Evolutionary conservation across 2,113 vertebrate species (phyloP), one percentile per base, ranked within the genome.

Genomic region (Tympanuchus pallidicinctus): DNA sequence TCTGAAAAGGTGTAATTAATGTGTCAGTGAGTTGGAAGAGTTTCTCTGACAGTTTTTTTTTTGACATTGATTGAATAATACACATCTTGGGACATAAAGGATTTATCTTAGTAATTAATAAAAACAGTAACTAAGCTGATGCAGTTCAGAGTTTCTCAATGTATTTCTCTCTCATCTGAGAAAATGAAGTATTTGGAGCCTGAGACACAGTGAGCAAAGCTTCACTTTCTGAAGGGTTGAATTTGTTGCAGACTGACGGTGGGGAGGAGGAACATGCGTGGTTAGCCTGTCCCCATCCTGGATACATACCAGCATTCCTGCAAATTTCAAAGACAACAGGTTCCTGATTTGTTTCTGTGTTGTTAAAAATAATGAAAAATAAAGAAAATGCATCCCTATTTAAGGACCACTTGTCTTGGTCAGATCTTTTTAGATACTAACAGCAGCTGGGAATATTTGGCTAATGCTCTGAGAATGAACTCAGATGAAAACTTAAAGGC

Each of bases 101-200:
- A 92, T 54, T 94, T 50, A 50, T 86, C 92, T 91, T 73, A 82
- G 9, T 89, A 77, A 88, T 94, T 91, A 94, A n/a, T 36, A 42
- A 82, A 87, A 82, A 88, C 36, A 8, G 38, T 89, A 87, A 82
- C 48, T 76, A 91, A 88, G 94, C 76, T 70, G 24, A 45, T 70
- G 24, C 14, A 17, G 2, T 80, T 82, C 82, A 87, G 79, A 73
- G 11, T 30, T 10, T 57, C 63, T 73, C 48, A 94, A 80, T 27
- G 66, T 80, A 76, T 32, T 7, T 2, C 15, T 70, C 19, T 76
- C 36, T 54, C 72, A n/a, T 54, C 45, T 80, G n/a, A 70, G 59
- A 70, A 95, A 89, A 65, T 24, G 24, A 64, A 69, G 6, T 27
- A 9, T 45, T 61, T 70, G 32, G n/a, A 69, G 78, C 16, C 11